Evolutionary conservation across 2,888 invertebrate genomes (phyloP).

Genomic region (Ectemnius cavifrons): DNA sequence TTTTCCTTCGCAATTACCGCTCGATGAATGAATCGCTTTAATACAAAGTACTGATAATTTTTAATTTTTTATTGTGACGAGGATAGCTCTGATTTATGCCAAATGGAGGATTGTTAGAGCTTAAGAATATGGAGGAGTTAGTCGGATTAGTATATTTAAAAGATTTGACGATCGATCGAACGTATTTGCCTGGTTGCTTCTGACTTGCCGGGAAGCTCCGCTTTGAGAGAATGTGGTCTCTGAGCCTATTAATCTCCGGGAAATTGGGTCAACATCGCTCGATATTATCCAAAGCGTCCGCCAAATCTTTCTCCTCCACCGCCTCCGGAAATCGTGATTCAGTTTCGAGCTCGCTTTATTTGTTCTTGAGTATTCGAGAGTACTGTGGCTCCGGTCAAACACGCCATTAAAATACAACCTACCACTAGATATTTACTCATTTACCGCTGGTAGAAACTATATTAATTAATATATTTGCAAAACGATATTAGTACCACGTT

Average conservation of each 20-base stretch:
- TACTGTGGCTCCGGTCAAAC: background rate
- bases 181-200: constrained; percentile 46
- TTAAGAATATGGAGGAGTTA: too few species aligned
- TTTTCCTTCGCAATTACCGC: too few species aligned
- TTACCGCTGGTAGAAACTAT: too few species aligned
- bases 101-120: too few species aligned
- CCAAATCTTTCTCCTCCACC: constrained; percentile 18
- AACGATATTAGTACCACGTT: background rate
- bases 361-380: background rate
- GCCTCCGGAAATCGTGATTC: constrained; percentile 4
- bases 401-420: background rate
- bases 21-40: too few species aligned
- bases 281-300: constrained; percentile 32
- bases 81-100: too few species aligned
- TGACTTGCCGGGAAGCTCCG: constrained; percentile 33
- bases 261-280: constrained; percentile 47
- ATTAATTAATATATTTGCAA: background rate
- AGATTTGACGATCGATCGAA: constrained; percentile 24
- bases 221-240: constrained; percentile 26
- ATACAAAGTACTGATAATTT: too few species aligned
- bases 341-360: background rate
- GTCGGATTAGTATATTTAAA: background rate
- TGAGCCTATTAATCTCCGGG: constrained; percentile 49
- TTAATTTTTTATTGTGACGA: too few species aligned
- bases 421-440: too few species aligned